Base-by-base conservation (phyloP, 1,140 invertebrate genomes). In the Druon quercuslanigerum region DNA sequence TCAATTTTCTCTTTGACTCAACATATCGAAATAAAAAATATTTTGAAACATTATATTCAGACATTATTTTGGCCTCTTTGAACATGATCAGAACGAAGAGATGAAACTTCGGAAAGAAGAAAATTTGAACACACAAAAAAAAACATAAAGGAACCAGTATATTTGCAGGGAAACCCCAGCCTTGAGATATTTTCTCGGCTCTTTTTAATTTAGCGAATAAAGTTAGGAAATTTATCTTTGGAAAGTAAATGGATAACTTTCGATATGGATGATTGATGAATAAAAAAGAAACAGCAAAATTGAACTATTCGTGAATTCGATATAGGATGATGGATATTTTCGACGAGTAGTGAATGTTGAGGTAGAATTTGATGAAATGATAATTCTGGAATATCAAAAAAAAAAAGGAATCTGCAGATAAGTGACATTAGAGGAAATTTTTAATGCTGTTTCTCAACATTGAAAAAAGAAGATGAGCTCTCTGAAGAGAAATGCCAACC, bases 381-480 rank as follows among this genome's bases (percentile, higher is more conserved):
- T 8, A 17, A 54, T 2, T 17, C n/a, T 17, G 16, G 52, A 54
- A 54, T 8, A n/a, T n/a, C 1, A 17, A 17, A 54, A n/a, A 54
- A 54, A 0, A n/a, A 54, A 54, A 0, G 20, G 20, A 3, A 20
- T n/a, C 12, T 57, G 13, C 3, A 12, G 19, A 11, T 57, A 0
- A 16, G 16, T 66, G 16, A 7, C n/a, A 33, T n/a, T 40, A 25
- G 19, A 19, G 19, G 17, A 17, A 57, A 57, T 1, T 57, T 20
- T 25, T 5, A 9, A 57, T 25, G 25, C 14, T 66, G 46, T n/a
- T n/a, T 7, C 33, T 66, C 14, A 33, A 40, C 46, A 50, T 33
- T 13, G 19, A 51, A 46, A 0, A 72, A 71, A 54, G 40, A 83
- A 20, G 56, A 90, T 90, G 87, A 90, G 87, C 76, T 89, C 87